Conservation (phyloP, 2,113 vertebrate species). For the Ophthalmolycus amberensis region DNA sequence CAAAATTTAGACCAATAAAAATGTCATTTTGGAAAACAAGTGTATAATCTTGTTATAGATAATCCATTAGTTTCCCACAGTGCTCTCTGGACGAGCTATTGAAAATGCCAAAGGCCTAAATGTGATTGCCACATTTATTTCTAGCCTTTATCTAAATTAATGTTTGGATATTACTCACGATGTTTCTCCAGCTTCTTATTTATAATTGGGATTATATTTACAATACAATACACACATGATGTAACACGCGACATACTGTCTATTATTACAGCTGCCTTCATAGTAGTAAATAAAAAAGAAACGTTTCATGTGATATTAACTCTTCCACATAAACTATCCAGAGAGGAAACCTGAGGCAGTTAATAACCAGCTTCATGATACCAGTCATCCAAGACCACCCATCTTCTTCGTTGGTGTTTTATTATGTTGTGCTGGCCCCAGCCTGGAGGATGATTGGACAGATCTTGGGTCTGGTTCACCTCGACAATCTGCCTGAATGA, state of each 20-base stretch:
- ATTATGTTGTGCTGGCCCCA: neutral
- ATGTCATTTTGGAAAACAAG: neutral
- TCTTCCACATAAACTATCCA: neutral
- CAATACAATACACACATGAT: neutral
- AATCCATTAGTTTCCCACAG: neutral
- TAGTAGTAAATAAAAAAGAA: neutral
- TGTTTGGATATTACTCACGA: neutral
- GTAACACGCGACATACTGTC: neutral
- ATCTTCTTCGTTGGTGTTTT: neutral
- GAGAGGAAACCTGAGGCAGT: neutral
- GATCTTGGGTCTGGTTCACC: neutral
- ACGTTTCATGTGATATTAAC: neutral
- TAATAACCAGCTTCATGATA: neutral
- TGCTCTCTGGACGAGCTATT: neutral
- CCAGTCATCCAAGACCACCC: neutral
- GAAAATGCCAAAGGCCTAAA: neutral
- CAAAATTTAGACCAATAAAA: neutral
- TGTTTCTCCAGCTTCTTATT: neutral
- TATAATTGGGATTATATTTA: neutral
- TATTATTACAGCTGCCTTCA: neutral
- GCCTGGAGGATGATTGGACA: neutral
- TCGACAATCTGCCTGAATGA: neutral
- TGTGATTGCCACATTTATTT: too few relatives aligned
- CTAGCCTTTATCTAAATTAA: neutral
- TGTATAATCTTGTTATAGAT: neutral